Base-by-base conservation (phyloP, 2,113 vertebrate genomes). In the Vireo altiloquus region DNA sequence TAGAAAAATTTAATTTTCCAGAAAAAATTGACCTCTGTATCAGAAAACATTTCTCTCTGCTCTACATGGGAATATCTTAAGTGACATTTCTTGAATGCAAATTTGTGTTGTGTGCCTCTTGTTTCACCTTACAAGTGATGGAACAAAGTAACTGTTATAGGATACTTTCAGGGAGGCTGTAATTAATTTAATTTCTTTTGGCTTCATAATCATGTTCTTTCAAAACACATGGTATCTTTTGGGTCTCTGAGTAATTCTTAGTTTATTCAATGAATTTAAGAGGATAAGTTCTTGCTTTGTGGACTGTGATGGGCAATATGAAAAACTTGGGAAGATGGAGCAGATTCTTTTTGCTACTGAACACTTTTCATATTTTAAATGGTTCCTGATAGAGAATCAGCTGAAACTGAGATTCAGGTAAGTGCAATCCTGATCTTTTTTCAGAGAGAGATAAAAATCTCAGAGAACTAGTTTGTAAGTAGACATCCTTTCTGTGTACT, bases 221-320 rank as follows among this genome's bases (percentile, higher is more conserved):
- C 14, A 37, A 42, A 92, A 81, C 20, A 3, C 9, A 22, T 18
- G 8, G 3, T 49, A 30, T 76, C 20, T 77, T 65, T 46, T 77
- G 25, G 4, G 37, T 80, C 35, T 39, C 30, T 1, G 13, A 56
- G 28, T 83, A 86, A 21, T 82, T 88, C 13, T 71, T 65, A 20
- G 46, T 50, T 77, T 57, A 77, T 47, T 74, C 13, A 74, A 1
- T 66, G 12, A 64, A 24, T 54, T 91, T 77, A 60, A 65, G 50
- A 91, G 15, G 9, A 87, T 19, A 11, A 24, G 5, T 44, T 57
- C 33, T 69, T 69, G 15, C 1, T 0, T 31, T 83, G 22, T 72
- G 15, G 17, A 13, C 2, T 20, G 8, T 52, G 46, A 35, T 39
- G 44, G 22, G n/a, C 21, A 18, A 10, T 16, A 19, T 2, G 0